These are phyloP conservation scores for Drosophila ironensis DNA, from an alignment of 1,140 invertebrate genomes.

Conservation along the genomic window DNA sequence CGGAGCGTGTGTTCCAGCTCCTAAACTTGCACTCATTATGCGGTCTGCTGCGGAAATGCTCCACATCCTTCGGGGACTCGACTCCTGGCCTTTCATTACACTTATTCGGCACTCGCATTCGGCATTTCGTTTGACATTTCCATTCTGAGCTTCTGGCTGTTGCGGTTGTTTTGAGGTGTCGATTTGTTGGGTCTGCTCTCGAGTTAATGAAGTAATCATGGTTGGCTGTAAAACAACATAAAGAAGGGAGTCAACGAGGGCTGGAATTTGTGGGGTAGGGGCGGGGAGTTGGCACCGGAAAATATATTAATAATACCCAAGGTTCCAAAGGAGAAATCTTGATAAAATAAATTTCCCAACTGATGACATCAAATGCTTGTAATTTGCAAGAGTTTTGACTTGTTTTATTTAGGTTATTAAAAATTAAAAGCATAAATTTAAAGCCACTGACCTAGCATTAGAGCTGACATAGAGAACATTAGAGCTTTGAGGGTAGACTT, in stretches of 20 bases:
- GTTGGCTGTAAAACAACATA: neutral
- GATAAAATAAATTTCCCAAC: no score
- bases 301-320: no score
- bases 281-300: neutral
- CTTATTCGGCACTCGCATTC: constrained; percentile 45
- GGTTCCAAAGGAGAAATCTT: no score
- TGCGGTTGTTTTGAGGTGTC: constrained; percentile 66
- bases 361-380: no score
- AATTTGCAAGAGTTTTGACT: no score
- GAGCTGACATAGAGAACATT: no score
- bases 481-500: no score
- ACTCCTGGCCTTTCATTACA: constrained; percentile 68
- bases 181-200: constrained; percentile 57
- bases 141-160: constrained; percentile 32
- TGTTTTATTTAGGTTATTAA: no score
- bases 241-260: no score
- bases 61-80: constrained; percentile 50
- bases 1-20: constrained; percentile 18
- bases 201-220: constrained; percentile 74
- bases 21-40: constrained; percentile 66
- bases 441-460: no score
- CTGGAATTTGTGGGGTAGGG: neutral
- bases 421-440: no score
- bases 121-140: constrained; percentile 75
- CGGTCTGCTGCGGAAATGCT: constrained; percentile 79